phyloP scores from a whole-genome alignment of 2,888 invertebrate genomes.

The Criorhina ranunculi region DNA sequence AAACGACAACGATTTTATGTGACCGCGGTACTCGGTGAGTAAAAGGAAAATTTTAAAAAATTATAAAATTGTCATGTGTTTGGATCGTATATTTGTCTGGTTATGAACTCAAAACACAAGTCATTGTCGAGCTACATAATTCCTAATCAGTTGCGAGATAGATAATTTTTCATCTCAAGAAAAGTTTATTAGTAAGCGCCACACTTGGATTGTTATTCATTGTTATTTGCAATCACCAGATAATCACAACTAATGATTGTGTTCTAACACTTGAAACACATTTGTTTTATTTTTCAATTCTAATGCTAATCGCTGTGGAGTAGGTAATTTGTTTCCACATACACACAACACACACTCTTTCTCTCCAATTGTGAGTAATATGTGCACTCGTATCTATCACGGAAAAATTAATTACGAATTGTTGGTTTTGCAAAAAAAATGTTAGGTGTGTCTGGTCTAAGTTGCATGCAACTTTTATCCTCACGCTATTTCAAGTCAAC shows the following conservation, averaged over 20 bases:
- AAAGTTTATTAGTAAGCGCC: conserved; percentile 67
- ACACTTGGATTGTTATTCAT: conserved; percentile 59
- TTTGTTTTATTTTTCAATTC: conserved; percentile 31
- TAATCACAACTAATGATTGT: conserved; percentile 70
- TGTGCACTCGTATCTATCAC: neutral
- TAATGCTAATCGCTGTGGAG: conserved; percentile 57
- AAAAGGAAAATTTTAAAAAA: conserved; percentile 70
- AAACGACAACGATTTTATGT: conserved; percentile 44
- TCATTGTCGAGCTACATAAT: neutral
- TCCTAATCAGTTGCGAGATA: conserved; percentile 23
- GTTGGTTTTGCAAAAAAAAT: conserved; percentile 47
- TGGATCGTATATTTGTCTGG: conserved; percentile 41
- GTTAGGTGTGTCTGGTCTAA: conserved; percentile 61
- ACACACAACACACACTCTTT: neutral
- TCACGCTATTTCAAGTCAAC: conserved; percentile 64
- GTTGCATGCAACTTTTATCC: conserved; percentile 69
- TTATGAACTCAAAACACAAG: conserved; percentile 1
- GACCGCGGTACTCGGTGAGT: neutral
- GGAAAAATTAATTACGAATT: conserved; percentile 69
- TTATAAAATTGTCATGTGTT: conserved; percentile 69
- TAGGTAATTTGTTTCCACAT: conserved; percentile 52
- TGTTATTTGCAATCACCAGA: conserved; percentile 52
- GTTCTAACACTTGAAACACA: conserved; percentile 46
- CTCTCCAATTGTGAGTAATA: conserved; percentile 16
- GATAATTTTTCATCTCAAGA: conserved; percentile 51